These are phyloP conservation scores for Thaleichthys pacificus DNA, from an alignment of 2,797 vertebrate genomes.

Conservation along the genomic window DNA sequence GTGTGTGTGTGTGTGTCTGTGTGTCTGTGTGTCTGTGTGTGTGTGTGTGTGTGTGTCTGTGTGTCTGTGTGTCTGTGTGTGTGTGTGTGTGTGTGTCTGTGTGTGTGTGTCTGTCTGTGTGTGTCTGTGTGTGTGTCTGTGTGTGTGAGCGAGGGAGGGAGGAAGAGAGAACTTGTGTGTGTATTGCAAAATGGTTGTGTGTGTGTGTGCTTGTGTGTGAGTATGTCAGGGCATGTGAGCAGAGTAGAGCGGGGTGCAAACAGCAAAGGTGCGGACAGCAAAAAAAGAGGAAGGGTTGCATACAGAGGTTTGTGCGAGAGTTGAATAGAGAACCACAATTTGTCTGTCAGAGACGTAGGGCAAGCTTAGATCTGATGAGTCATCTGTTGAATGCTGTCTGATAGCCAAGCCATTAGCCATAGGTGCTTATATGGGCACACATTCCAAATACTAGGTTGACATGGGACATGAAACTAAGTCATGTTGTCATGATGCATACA, in stretches of 20 bases:
- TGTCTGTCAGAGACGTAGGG: constrained; percentile 6
- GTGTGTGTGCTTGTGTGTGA: neutral
- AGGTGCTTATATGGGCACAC: neutral
- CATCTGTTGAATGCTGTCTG: neutral
- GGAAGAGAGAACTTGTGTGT: neutral
- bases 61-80: neutral
- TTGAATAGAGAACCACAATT: neutral
- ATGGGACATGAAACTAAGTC: neutral
- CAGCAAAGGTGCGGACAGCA: neutral
- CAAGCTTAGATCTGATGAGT: constrained; percentile 1
- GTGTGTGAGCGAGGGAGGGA: neutral
- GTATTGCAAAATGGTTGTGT: neutral
- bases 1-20: neutral
- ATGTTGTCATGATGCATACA: no score
- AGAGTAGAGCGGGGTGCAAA: constrained; percentile 15
- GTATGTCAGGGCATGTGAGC: neutral
- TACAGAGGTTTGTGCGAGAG: neutral
- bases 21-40: neutral
- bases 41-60: neutral
- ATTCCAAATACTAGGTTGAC: neutral
- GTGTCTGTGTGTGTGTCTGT: neutral
- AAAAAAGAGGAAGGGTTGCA: constrained; percentile 12
- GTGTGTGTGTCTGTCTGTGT: neutral
- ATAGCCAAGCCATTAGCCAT: neutral
- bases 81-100: constrained; percentile 2